These are phyloP conservation scores for Hydrochoerus hydrochaeris DNA, from an alignment of 2,113 vertebrate genomes.

Conservation along the genomic window DNA sequence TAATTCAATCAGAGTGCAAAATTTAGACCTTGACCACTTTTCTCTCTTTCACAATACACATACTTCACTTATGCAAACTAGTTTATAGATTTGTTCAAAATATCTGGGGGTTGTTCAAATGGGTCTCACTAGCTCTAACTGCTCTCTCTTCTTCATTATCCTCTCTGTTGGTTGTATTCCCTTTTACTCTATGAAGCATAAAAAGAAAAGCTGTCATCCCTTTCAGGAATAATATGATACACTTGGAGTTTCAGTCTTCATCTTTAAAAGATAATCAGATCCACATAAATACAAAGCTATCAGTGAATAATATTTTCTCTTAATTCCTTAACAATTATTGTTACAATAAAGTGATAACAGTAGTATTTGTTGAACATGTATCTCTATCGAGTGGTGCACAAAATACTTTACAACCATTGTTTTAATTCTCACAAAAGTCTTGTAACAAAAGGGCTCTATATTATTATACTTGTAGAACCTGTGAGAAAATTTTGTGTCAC, in stretches of 20 bases:
- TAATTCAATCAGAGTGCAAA: neutral
- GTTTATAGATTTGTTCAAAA: constrained; percentile 9
- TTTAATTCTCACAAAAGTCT: neutral
- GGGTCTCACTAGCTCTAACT: neutral
- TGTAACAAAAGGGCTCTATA: neutral
- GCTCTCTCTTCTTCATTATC: neutral
- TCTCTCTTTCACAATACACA: neutral
- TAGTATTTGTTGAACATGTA: constrained; percentile 4
- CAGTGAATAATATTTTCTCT: neutral
- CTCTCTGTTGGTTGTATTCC: neutral
- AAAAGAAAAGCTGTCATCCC: neutral
- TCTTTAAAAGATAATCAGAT: constrained; percentile 30
- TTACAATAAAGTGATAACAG: neutral
- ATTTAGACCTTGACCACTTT: neutral
- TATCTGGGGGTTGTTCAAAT: neutral
- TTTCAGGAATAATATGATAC: constrained; percentile 28
- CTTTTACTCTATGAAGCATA: neutral
- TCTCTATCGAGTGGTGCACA: neutral
- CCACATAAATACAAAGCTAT: constrained; percentile 29
- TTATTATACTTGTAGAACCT: constrained; percentile 18
- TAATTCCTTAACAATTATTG: neutral
- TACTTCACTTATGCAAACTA: neutral
- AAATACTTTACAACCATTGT: constrained; percentile 27
- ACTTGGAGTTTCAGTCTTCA: constrained; percentile 1
- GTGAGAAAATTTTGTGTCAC: constrained; percentile 9